Conservation (phyloP, 2,113 vertebrate species). For the Empidonax alnorum region DNA sequence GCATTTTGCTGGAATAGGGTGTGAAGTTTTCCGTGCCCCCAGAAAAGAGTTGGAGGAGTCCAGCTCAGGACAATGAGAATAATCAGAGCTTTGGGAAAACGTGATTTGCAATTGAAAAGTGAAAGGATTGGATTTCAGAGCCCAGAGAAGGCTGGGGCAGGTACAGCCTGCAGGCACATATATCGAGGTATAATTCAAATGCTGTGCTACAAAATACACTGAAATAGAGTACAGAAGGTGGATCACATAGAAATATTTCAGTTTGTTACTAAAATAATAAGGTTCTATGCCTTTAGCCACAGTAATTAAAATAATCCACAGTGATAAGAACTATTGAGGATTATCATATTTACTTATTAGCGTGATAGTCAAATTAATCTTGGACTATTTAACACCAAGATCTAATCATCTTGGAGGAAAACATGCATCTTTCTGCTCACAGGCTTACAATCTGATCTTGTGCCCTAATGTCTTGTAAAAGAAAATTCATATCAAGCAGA, state of each 20-base stretch:
- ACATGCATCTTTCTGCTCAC: not conserved
- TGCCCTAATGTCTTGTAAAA: not conserved
- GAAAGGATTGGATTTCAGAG: not conserved
- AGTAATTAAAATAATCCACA: constrained; percentile 39
- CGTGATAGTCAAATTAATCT: not conserved
- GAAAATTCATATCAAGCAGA: not conserved
- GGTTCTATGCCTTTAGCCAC: not conserved
- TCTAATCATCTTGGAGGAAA: constrained; percentile 22
- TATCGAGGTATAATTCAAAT: not conserved
- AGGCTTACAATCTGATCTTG: not conserved
- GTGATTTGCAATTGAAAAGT: not conserved
- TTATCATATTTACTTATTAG: constrained; percentile 28
- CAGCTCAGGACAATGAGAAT: not conserved
- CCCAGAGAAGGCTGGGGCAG: not conserved
- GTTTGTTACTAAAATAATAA: not conserved
- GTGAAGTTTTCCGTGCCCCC: not conserved
- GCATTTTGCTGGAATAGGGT: not conserved
- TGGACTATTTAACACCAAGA: not conserved
- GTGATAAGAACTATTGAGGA: not conserved
- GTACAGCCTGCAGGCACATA: not conserved
- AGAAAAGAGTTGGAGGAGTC: not conserved
- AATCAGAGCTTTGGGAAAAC: not conserved
- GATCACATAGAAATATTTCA: not conserved
- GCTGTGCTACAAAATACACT: not conserved
- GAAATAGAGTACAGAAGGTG: not conserved